These are phyloP conservation scores for Amblyjoppa proteus DNA, from an alignment of 2,888 invertebrate species.

Conservation along the genomic window DNA sequence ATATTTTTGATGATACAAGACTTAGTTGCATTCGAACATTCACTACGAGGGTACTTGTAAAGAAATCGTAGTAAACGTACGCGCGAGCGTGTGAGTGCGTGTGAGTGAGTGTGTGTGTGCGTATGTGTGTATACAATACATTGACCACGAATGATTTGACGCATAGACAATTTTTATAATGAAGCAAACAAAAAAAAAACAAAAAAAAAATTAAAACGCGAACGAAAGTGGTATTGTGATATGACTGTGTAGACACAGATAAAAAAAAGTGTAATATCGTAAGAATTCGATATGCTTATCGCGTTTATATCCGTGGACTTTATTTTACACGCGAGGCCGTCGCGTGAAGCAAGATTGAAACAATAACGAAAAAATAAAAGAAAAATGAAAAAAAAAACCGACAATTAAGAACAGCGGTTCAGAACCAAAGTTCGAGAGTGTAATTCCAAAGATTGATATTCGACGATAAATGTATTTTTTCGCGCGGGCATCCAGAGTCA, in stretches of 20 bases:
- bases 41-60: slow-evolving; percentile 80
- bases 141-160: slow-evolving; percentile 47
- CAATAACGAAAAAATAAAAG: slow-evolving; percentile 47
- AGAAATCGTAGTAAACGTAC: slow-evolving; percentile 76
- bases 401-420: slow-evolving; percentile 60
- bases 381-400: slow-evolving; percentile 36
- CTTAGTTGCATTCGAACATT: slow-evolving; percentile 79
- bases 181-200: slow-evolving; percentile 40
- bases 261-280: slow-evolving; percentile 69
- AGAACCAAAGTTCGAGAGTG: slow-evolving; percentile 45
- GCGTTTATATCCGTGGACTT: slow-evolving; percentile 42
- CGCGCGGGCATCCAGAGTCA: background rate
- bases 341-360: slow-evolving; percentile 65
- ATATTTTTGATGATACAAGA: slow-evolving; percentile 83
- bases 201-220: slow-evolving; percentile 52
- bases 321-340: slow-evolving; percentile 46
- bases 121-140: slow-evolving; percentile 15
- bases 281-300: slow-evolving; percentile 56
- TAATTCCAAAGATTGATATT: slow-evolving; percentile 58
- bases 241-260: slow-evolving; percentile 76
- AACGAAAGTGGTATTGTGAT: slow-evolving; percentile 76
- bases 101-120: background rate
- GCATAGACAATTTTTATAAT: slow-evolving; percentile 66
- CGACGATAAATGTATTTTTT: slow-evolving; percentile 19
- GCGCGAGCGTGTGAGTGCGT: slow-evolving; percentile 20